A percentile compares a stretch with the other conserved stretches of the same genome.
These are phyloP conservation scores for Andricus grossulariae DNA, from an alignment of 1,140 invertebrate species.

Conservation along the genomic window DNA sequence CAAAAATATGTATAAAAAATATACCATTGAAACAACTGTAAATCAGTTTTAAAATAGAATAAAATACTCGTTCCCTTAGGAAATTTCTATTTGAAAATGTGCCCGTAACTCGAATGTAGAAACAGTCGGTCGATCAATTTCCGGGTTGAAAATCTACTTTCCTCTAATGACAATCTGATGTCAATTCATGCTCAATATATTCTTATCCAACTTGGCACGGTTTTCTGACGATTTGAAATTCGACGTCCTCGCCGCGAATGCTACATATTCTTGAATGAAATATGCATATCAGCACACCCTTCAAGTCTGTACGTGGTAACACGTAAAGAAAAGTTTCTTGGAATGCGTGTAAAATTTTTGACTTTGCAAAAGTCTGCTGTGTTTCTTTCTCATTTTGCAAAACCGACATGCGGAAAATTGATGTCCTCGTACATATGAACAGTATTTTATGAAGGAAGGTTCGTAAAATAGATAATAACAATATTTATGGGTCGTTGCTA, in stretches of 20 bases:
- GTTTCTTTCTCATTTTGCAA: not conserved
- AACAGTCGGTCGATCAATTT: not conserved
- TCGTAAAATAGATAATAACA: not conserved
- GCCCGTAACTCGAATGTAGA: too few species aligned
- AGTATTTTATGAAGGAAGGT: not conserved
- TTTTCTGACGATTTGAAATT: not conserved
- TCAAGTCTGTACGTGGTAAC: not conserved
- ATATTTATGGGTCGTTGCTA: too few species aligned
- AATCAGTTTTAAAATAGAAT: too few species aligned
- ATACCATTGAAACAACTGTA: too few species aligned
- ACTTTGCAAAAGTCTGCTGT: not conserved
- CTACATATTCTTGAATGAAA: constrained; percentile 9
- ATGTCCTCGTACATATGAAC: too few species aligned
- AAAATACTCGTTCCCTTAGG: too few species aligned
- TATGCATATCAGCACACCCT: not conserved
- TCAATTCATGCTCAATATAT: constrained; percentile 5
- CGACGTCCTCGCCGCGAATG: not conserved
- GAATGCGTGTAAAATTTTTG: constrained; percentile 10
- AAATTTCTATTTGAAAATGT: too few species aligned
- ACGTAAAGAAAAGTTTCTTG: constrained; percentile 6
- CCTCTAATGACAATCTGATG: constrained; percentile 35
- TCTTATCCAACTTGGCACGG: not conserved
- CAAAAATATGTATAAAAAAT: too few species aligned
- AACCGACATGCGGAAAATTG: too few species aligned
- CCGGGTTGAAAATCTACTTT: not conserved